Conservation (phyloP, 1,140 invertebrate genomes). For the Mactra quadrangularis region DNA sequence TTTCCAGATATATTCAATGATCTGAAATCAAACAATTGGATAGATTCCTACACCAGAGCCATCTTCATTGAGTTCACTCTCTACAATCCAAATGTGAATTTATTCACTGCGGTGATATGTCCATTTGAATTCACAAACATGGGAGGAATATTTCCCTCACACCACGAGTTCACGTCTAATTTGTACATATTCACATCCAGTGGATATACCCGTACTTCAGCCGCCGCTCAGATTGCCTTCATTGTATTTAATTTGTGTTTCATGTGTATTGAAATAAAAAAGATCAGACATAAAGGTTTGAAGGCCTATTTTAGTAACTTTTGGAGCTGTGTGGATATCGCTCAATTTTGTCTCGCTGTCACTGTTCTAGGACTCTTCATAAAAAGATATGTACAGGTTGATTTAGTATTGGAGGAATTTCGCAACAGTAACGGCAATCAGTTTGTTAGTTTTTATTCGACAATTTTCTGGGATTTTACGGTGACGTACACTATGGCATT, state of each 20-base stretch:
- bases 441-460: constrained; percentile 57
- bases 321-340: constrained; percentile 50
- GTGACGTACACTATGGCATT: constrained; percentile 41
- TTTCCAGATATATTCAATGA: constrained; percentile 34
- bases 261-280: constrained; percentile 54
- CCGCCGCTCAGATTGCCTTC: constrained; percentile 51
- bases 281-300: constrained; percentile 9
- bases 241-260: constrained; percentile 36
- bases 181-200: constrained; percentile 49
- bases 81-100: constrained; percentile 82
- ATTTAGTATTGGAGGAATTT: constrained; percentile 31
- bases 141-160: constrained; percentile 47
- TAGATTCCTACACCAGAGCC: constrained; percentile 83
- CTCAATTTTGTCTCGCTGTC: constrained; percentile 37
- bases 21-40: constrained; percentile 81
- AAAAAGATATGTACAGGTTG: constrained; percentile 34
- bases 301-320: constrained; percentile 53
- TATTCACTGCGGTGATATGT: constrained; percentile 59
- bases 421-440: constrained; percentile 10
- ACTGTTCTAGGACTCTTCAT: constrained; percentile 43
- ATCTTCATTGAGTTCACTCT: constrained; percentile 84
- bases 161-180: constrained; percentile 62
- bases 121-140: constrained; percentile 59
- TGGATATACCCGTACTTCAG: constrained; percentile 41
- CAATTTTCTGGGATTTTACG: constrained; percentile 44